phyloP scores from a whole-genome alignment of 2,113 vertebrate genomes.

The Phocoena phocoena region DNA sequence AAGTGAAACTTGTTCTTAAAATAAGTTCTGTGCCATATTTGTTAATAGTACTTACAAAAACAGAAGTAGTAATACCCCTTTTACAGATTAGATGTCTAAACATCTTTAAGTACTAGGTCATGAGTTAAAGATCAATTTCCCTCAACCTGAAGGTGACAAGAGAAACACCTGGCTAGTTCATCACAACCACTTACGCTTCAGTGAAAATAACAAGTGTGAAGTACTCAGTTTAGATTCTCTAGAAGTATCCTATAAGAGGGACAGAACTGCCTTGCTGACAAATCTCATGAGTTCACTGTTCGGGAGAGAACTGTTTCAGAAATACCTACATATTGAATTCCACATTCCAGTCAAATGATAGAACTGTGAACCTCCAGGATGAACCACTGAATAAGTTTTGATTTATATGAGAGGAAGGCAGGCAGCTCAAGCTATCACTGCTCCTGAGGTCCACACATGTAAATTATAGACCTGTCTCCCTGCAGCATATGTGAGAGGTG shows the following conservation, averaged over 20 bases:
- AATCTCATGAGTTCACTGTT: not conserved
- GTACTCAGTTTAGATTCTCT: not conserved
- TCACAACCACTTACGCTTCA: not conserved
- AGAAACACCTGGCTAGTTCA: not conserved
- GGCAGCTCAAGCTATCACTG: not conserved
- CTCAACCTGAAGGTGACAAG: not conserved
- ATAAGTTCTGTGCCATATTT: not conserved
- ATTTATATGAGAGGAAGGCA: not conserved
- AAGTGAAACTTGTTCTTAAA: slow-evolving; percentile 34
- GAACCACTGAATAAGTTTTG: not conserved
- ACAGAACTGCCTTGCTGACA: not conserved
- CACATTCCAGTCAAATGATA: not conserved
- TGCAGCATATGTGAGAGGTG: not conserved
- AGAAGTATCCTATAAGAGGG: not conserved
- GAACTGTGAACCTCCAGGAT: not conserved
- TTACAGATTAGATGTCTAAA: slow-evolving; percentile 25
- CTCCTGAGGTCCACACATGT: not conserved
- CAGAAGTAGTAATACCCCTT: not conserved
- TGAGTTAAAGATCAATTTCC: not conserved
- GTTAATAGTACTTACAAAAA: slow-evolving; percentile 15
- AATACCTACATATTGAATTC: slow-evolving; percentile 6
- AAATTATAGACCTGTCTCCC: not conserved
- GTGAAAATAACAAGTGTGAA: not conserved
- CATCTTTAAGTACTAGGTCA: not conserved
- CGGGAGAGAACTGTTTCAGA: slow-evolving; percentile 1